Base-by-base conservation (phyloP, 2,113 vertebrate species). In the Zapus hudsonius region DNA sequence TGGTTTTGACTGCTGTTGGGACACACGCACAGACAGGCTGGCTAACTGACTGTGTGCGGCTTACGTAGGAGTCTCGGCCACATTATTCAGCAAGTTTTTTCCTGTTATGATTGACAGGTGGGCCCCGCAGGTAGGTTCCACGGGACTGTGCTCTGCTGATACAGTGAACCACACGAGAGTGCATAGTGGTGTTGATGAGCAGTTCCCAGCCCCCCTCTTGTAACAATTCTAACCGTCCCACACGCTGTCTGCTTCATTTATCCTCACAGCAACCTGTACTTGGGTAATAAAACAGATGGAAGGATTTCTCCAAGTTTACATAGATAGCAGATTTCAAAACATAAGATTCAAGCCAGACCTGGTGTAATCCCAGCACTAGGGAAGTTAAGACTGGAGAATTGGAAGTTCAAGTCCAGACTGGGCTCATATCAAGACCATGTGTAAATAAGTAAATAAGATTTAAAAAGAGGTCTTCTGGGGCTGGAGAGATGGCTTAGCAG, bases 31-130 rank as follows among this genome's bases (percentile, higher is more conserved):
- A 73, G 91, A n/a, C 72, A 72, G 87, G 7, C 64, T 47, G 47
- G 47, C 47, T 47, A 47, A 67, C 91, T 91, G 69, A 55, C 64
- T 93, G 95, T 73, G 52, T 67, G 27, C 69, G 90, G 79, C 75
- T 96, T 52, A 38, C 92, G 70, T 92, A 96, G 92, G 95, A 79
- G 40, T 92, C 80, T 73, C 78, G 75, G 96, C 93, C 79, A 89
- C 93, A 95, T 97, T 94, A 95, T 76, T 97, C 95, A 97, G 63
- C 70, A 78, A 67, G 88, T 90, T 95, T 97, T 93, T 97, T 93
- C 94, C 95, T 96, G 97, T 59, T 96, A 93, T 85, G 94, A 95
- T 75, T 96, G 90, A 96, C 96, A 96, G 90, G 84, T 81, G 76
- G 47, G 63, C 92, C 89, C 89, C 83, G 93, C 87, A 95, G 86